Evolutionary conservation across 2,888 invertebrate genomes (phyloP).

Genomic region (Hofmannophila pseudospretella): DNA sequence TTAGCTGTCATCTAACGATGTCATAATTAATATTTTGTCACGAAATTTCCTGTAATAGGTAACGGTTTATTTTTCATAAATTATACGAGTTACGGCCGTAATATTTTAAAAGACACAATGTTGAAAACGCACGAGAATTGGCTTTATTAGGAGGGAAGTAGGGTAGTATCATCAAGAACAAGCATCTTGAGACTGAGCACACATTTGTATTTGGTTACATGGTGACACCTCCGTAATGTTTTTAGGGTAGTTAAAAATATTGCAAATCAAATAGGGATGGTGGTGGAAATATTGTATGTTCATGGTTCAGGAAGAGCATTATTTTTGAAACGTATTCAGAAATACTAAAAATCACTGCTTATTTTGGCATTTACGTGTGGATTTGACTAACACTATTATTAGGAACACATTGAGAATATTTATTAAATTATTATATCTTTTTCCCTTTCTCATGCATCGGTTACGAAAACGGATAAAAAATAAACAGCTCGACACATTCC

Average conservation of each 20-base stretch:
- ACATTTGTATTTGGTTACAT: slow-evolving; percentile 30
- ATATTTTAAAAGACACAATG: slow-evolving; percentile 26
- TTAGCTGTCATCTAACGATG: too few species aligned
- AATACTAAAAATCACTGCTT: slow-evolving; percentile 26
- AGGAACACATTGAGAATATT: slow-evolving; percentile 1
- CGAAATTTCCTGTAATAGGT: too few species aligned
- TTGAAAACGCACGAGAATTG: slow-evolving; percentile 44
- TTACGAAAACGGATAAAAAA: slow-evolving; percentile 54
- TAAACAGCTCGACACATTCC: slow-evolving; percentile 72
- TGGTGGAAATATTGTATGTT: not conserved
- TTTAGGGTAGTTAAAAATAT: not conserved
- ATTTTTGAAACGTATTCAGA: too few species aligned
- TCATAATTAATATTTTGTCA: too few species aligned
- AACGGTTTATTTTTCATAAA: too few species aligned
- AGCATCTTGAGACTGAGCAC: slow-evolving; percentile 33
- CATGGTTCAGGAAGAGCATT: not conserved
- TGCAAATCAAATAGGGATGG: not conserved
- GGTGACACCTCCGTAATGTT: not conserved
- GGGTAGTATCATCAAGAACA: slow-evolving; percentile 35
- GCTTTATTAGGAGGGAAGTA: slow-evolving; percentile 36
- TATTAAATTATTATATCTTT: slow-evolving; percentile 29
- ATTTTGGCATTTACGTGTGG: slow-evolving; percentile 23
- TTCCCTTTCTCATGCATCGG: slow-evolving; percentile 54
- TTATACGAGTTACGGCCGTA: slow-evolving; percentile 38
- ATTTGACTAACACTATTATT: slow-evolving; percentile 32